Evolutionary conservation across 2,888 invertebrate species (phyloP), one percentile per base, ranked within the genome.

Genomic region (Germaria angustata): DNA sequence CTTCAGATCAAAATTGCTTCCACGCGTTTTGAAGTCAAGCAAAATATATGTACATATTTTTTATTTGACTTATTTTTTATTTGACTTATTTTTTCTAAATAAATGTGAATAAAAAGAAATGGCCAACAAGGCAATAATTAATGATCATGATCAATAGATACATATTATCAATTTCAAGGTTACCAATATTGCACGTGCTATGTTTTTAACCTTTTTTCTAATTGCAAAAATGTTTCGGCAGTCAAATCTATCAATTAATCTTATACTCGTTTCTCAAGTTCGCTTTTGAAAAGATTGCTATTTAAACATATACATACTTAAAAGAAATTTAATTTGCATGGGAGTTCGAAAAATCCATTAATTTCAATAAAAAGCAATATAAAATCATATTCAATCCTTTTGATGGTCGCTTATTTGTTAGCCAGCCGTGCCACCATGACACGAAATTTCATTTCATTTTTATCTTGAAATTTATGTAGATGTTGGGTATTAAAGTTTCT

Each of bases 1-100:
- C n/a, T n/a, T 41, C 28, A 46, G 28, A 69, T 73, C 41, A 79
- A 71, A 49, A 49, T 32, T 65, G 51, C 49, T 72, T 41, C 39
- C 65, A 65, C 39, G 32, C 46, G 51, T 49, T 15, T 65, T n/a
- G 15, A 15, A 24, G 22, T 49, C 32, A 28, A 0, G 24, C 28
- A 1, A 15, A 32, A 0, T 2, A 13, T 4, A 4, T 11, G 7
- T n/a, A n/a, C n/a, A n/a, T n/a, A n/a, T n/a, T n/a, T n/a, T n/a
- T n/a, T n/a, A n/a, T n/a, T n/a, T n/a, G n/a, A n/a, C n/a, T n/a
- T n/a, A n/a, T n/a, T n/a, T n/a, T n/a, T n/a, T n/a, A n/a, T n/a
- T n/a, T n/a, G n/a, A n/a, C n/a, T n/a, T n/a, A n/a, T n/a, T n/a
- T n/a, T n/a, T n/a, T n/a, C n/a, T n/a, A n/a, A n/a, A n/a, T n/a